phyloP scores from a whole-genome alignment of 2,888 invertebrate genomes.

The Odiellus spinosus region DNA sequence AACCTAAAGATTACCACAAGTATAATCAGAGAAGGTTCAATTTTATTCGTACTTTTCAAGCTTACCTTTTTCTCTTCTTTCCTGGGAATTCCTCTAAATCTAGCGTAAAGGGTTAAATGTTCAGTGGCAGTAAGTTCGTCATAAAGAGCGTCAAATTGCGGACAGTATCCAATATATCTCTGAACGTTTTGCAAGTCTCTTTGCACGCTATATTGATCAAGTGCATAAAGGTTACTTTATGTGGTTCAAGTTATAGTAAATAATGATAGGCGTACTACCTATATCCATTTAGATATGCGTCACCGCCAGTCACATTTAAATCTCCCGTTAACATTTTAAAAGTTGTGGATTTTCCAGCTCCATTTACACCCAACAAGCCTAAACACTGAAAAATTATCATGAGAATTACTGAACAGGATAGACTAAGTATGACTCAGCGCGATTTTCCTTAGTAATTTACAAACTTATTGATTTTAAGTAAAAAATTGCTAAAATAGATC shows the following conservation, averaged over 20 bases:
- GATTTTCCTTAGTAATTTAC: too few relatives aligned
- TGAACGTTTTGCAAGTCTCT: conserved; percentile 14
- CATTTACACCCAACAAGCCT: conserved; percentile 3
- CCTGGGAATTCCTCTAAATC: conserved; percentile 16
- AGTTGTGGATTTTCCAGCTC: not conserved
- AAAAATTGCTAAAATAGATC: too few relatives aligned
- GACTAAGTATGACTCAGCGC: too few relatives aligned
- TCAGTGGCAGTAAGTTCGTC: conserved; percentile 18
- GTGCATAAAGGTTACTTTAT: not conserved
- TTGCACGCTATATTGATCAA: conserved; percentile 6
- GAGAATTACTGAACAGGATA: too few relatives aligned
- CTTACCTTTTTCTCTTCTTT: conserved; percentile 14
- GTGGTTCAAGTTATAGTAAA: not conserved
- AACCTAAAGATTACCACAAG: conserved; percentile 6
- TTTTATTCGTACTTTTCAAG: not conserved
- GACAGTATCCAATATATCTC: conserved; percentile 19
- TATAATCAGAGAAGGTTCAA: not conserved
- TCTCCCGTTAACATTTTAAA: conserved; percentile 7
- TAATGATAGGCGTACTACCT: not conserved
- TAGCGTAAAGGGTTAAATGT: conserved; percentile 16
- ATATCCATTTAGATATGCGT: conserved; percentile 1
- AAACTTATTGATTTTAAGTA: too few relatives aligned
- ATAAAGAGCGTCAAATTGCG: conserved; percentile 20
- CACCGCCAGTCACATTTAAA: not conserved
- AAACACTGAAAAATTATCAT: not conserved